Base-by-base conservation (phyloP, 2,113 vertebrate species). In the Pseudopipra pipra region DNA sequence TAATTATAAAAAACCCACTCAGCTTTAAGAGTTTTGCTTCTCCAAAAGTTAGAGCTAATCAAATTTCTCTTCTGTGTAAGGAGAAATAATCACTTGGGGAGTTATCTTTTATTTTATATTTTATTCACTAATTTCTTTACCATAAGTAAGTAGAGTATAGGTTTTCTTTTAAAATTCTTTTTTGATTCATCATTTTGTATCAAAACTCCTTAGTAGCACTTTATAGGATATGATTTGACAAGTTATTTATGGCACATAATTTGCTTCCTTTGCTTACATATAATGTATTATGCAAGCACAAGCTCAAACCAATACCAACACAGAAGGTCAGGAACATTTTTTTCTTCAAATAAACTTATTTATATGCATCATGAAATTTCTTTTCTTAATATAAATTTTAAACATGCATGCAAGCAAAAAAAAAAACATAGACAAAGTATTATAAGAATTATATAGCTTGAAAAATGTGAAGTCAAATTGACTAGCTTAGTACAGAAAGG, bases 231-330 rank as follows among this genome's bases (percentile, higher is more conserved):
- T 68, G 65, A 77, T 92, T 92, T 95, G 71, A 86, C 51, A 91
- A 87, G 59, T 94, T 95, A 87, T 94, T 93, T 95, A 83, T 84
- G 41, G 31, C 44, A 84, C 9, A 81, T 68, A 95, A 81, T 95
- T 95, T 92, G 10, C 33, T 94, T 85, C 22, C 41, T 88, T 95
- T 89, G 25, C 65, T 87, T 84, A 54, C 15, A 68, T 94, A 83
- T 87, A 82, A 85, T 93, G 44, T 12, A 85, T 92, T 92, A 90
- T 79, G 51, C 58, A 97, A 83, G 24, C 37, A 81, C n/a, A 72
- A 96, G 23, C 27, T 88, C 65, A 94, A 95, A 96, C 92, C 87
- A 87, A 95, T 88, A 92, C 6, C 37, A 93, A 58, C 6, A 78
- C 9, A 81, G 31, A 88, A 12, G 11, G 16, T 78, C 35, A 49